phyloP scores from a whole-genome alignment of 2,797 vertebrate genomes.

The Myotis planiceps region DNA sequence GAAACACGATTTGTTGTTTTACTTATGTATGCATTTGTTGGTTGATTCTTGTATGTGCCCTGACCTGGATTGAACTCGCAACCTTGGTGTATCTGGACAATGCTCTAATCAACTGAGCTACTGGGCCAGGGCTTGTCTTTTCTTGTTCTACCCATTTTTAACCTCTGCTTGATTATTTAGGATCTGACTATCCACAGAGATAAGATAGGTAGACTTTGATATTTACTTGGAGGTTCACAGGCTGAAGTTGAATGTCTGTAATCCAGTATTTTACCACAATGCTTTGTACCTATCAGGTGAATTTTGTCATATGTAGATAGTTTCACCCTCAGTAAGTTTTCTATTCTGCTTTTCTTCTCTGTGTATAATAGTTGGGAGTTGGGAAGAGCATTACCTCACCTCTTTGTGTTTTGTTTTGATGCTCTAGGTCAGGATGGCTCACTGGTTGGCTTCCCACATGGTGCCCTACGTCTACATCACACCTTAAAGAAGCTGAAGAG shows the following conservation, averaged over 20 bases:
- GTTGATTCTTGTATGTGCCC: background rate
- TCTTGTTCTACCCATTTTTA: background rate
- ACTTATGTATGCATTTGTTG: background rate
- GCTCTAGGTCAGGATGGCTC: conserved; percentile 93
- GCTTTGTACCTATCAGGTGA: background rate
- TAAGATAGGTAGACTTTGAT: background rate
- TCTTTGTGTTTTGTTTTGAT: conserved; percentile 61
- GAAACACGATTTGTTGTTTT: background rate
- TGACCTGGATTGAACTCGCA: background rate
- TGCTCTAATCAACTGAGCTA: background rate
- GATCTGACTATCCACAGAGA: background rate
- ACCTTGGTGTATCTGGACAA: background rate
- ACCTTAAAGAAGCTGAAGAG: conserved; percentile 94
- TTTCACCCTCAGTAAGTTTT: background rate
- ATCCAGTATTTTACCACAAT: background rate
- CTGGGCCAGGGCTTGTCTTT: background rate
- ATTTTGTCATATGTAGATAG: background rate
- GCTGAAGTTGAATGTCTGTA: background rate
- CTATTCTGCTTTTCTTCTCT: background rate
- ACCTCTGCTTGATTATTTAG: background rate
- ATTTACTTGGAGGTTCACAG: background rate
- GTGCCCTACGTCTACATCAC: conserved; percentile 94
- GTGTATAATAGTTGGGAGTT: background rate
- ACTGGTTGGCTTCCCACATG: conserved; percentile 95
- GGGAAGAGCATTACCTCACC: background rate